Evolutionary conservation across 2,113 vertebrate genomes (phyloP), one percentile per base, ranked within the genome.

Genomic region (Copsychus sechellarum): DNA sequence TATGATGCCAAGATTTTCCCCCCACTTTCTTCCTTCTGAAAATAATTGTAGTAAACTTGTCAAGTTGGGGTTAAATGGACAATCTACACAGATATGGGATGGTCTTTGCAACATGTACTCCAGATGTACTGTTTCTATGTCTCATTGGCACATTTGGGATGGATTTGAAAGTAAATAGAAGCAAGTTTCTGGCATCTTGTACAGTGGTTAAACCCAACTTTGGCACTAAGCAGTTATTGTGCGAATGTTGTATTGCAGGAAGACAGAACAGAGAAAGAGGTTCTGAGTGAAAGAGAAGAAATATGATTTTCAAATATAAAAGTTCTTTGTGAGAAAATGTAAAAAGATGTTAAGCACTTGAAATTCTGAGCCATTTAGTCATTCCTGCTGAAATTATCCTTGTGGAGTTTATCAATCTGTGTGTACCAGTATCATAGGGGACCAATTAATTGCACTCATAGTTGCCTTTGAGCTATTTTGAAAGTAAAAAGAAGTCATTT

Each of bases 371-470:
- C 80, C 71, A 43, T 79, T 78, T 84, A 81, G 73, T 84, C 81
- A 31, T 81, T 73, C 38, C 72, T 90, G 60, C 38, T 4, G 48
- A 93, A 95, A 83, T 93, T 71, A 86, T 86, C 65, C 77, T 84
- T 6, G 3, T 64, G 91, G 69, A 92, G 58, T 88, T 95, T 92
- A 86, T 96, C 93, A 88, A 3, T 88, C 85, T 79, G 40, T 76
- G 53, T 84, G 90, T 96, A 90, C 86, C 26, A 67, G 71, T 85
- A 95, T 93, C 95, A 93, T 78, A 85, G 90, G 95, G 79, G 95
- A 96, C 86, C 93, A 97, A 95, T 96, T 97, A 97, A 92, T 94
- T 96, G 79, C 54, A 65, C 48, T 94, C 81, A 14, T 62, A 72
- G 88, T 90, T 95, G 95, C 93, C 93, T 93, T 85, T 80, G 81